Evolutionary conservation across 2,888 invertebrate species (phyloP), one percentile per base, ranked within the genome.

Genomic region (Apamea sordens): DNA sequence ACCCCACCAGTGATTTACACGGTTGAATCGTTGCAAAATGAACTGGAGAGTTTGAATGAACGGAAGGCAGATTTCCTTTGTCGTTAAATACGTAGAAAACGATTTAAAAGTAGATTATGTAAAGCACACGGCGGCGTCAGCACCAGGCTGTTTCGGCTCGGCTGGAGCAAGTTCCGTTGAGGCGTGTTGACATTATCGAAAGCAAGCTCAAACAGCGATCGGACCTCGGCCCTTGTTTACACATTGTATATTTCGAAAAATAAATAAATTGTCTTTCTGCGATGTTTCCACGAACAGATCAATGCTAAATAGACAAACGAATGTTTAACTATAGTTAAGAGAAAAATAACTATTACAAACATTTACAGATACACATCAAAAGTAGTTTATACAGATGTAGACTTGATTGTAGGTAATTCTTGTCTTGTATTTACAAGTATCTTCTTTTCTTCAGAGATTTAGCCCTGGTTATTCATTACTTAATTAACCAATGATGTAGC

Each of bases 151-250:
- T 53, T 47, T 36, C 28, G 79, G 32, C 92, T 92, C 92, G 92
- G 92, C 93, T 92, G 92, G 90, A 93, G 93, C 95, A 91, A 93
- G 96, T 96, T 95, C 94, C 95, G 94, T 93, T 94, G 94, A 93
- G 92, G 91, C 91, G 82, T 96, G 94, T 96, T 96, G 96, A 96
- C 96, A 94, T 92, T 95, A 95, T 96, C 95, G 95, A 96, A 95
- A 95, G 95, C 93, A 94, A 94, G 93, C 93, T 94, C 94, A 95
- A 95, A 95, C 94, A 96, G 86, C 89, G 91, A 93, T 93, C 92
- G 91, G 88, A 86, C 90, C 92, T 88, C 89, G 91, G 73, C 86
- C 90, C 90, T 79, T 93, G 92, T 94, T 93, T 92, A 94, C 94
- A 93, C 92, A 92, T 91, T 94, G 94, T 94, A 93, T 94, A 93